Conservation (phyloP, 2,888 invertebrate genomes). For the Plebejus melissa region DNA sequence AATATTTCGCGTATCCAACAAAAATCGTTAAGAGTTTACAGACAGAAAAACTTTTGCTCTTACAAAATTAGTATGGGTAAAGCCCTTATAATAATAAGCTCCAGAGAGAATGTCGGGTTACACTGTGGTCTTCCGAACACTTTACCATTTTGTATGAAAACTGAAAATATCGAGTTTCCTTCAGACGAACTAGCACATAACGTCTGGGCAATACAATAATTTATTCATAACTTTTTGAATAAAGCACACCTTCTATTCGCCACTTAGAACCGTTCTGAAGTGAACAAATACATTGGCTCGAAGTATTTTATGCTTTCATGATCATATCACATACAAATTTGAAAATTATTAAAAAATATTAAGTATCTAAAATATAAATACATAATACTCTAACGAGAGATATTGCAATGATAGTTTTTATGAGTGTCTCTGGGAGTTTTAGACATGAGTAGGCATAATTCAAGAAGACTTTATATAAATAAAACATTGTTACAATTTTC, state of each 20-base stretch:
- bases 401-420: not conserved
- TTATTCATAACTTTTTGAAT: constrained; percentile 15
- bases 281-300: not conserved
- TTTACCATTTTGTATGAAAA: not conserved
- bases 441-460: not conserved
- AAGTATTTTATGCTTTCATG: not conserved
- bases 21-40: too few relatives aligned
- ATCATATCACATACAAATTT: not conserved
- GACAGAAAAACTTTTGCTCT: too few relatives aligned
- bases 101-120: not conserved
- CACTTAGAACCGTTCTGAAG: not conserved
- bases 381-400: not conserved
- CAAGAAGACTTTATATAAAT: not conserved
- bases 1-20: too few relatives aligned
- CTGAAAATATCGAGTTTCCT: not conserved
- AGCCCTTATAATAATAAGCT: not conserved
- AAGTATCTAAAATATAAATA: not conserved
- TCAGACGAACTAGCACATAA: not conserved
- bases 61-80: too few relatives aligned
- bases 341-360: not conserved
- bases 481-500: not conserved
- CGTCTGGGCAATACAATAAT: constrained; percentile 16
- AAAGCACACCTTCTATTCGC: constrained; percentile 9
- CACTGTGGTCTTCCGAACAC: not conserved
- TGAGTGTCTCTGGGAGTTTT: not conserved